A percentile compares a stretch with the other conserved stretches of the same genome.
phyloP scores from a whole-genome alignment of 1,140 invertebrate genomes.

The Orius insidiosus region DNA sequence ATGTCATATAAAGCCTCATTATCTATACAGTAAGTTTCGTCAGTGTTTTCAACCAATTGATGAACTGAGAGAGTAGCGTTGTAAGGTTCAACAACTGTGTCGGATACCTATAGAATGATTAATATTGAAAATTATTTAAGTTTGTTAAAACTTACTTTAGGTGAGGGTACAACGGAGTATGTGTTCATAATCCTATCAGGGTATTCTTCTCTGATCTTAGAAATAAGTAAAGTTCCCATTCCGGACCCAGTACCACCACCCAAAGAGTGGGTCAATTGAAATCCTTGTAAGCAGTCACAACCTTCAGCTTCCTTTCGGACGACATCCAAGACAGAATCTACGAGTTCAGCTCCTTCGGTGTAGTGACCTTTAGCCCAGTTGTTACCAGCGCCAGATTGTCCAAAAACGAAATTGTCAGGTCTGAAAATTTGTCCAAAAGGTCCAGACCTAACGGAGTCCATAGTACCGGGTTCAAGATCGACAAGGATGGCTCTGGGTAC shows the following conservation, averaged over 20 bases:
- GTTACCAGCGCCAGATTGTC: constrained; percentile 57
- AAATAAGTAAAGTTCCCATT: constrained; percentile 71
- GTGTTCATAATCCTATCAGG: constrained; percentile 87
- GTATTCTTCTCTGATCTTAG: constrained; percentile 72
- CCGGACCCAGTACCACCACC: constrained; percentile 80
- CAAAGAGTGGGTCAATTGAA: constrained; percentile 67
- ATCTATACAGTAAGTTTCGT: constrained; percentile 77
- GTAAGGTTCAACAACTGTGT: constrained; percentile 80
- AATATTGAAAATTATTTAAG: neutral
- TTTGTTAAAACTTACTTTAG: constrained; percentile 48
- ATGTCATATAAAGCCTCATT: constrained; percentile 87
- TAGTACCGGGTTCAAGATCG: constrained; percentile 79
- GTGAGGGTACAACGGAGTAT: constrained; percentile 79
- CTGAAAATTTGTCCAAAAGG: constrained; percentile 75
- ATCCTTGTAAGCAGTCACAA: constrained; percentile 79
- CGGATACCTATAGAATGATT: constrained; percentile 43
- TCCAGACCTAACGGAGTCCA: constrained; percentile 76
- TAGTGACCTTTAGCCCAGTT: constrained; percentile 83
- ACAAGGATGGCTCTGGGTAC: constrained; percentile 76
- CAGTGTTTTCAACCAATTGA: constrained; percentile 76
- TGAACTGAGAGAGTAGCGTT: constrained; percentile 80
- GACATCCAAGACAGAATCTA: constrained; percentile 40
- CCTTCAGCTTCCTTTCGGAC: constrained; percentile 72
- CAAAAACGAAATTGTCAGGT: constrained; percentile 76
- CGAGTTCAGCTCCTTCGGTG: constrained; percentile 73